These are phyloP conservation scores for Ophion costatus DNA, from an alignment of 2,888 invertebrate genomes.

Conservation along the genomic window DNA sequence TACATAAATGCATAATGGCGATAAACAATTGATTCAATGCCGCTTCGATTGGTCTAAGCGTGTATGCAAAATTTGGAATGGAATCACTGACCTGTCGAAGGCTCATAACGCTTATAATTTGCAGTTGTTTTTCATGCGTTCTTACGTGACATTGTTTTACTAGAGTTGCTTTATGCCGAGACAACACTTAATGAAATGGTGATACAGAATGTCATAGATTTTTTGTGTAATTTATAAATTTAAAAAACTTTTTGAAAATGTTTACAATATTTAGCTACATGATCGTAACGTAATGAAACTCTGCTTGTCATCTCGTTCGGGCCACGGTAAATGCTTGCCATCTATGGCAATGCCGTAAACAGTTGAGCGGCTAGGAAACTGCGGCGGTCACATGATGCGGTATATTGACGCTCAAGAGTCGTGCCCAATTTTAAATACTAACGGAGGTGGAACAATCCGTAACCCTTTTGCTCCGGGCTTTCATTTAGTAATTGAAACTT, in stretches of 20 bases:
- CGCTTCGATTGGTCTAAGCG: too few relatives aligned
- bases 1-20: background rate
- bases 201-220: background rate
- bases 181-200: background rate
- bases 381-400: too few relatives aligned
- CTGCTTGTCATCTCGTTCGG: background rate
- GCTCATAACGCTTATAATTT: background rate
- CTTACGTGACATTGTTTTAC: too few relatives aligned
- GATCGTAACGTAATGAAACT: background rate
- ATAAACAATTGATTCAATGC: background rate
- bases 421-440: background rate
- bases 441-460: background rate
- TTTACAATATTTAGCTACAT: background rate
- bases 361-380: too few relatives aligned
- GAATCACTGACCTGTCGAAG: background rate
- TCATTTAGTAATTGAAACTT: too few relatives aligned
- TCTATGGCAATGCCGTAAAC: too few relatives aligned
- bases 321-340: too few relatives aligned
- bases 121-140: background rate
- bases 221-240: background rate
- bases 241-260: too few relatives aligned
- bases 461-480: background rate
- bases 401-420: too few relatives aligned
- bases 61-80: too few relatives aligned
- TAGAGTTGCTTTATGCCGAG: too few relatives aligned